phyloP scores from a whole-genome alignment of 1,140 invertebrate species.

The Saccostrea cuccullata region DNA sequence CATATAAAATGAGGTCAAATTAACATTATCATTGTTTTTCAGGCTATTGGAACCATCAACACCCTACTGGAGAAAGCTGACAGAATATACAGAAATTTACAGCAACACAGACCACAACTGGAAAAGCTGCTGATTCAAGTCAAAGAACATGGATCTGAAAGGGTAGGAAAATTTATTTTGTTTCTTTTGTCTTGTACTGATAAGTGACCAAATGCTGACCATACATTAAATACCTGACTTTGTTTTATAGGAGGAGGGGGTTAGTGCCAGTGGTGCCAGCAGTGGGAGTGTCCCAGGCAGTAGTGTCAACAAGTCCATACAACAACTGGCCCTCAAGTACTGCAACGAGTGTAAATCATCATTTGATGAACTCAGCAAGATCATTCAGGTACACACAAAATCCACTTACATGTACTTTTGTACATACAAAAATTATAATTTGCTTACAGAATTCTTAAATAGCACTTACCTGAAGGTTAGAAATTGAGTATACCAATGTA shows the following conservation, averaged over 20 bases:
- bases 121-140: constrained; percentile 86
- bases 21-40: constrained; percentile 34
- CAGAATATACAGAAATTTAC: constrained; percentile 92
- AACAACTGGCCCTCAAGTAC: constrained; percentile 91
- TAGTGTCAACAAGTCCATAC: constrained; percentile 81
- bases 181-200: background rate
- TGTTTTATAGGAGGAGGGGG: constrained; percentile 47
- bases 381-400: constrained; percentile 84
- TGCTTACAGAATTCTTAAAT: background rate
- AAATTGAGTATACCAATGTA: no score
- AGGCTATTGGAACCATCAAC: constrained; percentile 91
- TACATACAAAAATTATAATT: background rate
- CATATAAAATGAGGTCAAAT: background rate
- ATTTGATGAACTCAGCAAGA: constrained; percentile 97
- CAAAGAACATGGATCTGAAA: constrained; percentile 74
- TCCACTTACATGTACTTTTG: background rate
- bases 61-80: constrained; percentile 95
- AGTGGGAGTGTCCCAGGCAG: constrained; percentile 65
- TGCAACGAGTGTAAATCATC: constrained; percentile 95
- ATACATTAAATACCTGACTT: background rate
- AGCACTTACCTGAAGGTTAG: no score
- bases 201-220: background rate
- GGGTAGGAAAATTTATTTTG: constrained; percentile 25
- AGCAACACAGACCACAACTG: constrained; percentile 89
- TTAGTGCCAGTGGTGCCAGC: constrained; percentile 10